These are phyloP conservation scores for Apocrypta bakeri DNA, from an alignment of 1,140 invertebrate genomes.

Conservation along the genomic window DNA sequence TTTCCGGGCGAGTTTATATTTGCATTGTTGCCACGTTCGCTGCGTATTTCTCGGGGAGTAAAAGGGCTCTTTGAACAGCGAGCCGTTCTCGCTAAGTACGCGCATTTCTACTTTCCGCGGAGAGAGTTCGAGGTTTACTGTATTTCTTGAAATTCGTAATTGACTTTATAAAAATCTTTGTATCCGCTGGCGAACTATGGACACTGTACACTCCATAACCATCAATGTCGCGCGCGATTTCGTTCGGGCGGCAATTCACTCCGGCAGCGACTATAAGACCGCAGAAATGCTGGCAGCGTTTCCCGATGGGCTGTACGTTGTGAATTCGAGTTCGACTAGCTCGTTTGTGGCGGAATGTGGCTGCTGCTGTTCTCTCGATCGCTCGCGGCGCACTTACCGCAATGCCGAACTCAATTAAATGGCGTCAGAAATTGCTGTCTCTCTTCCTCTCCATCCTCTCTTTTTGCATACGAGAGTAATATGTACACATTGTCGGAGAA, in stretches of 20 bases:
- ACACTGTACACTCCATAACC: background rate
- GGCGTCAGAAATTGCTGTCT: slow-evolving; percentile 3
- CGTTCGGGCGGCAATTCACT: background rate
- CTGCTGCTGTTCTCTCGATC: background rate
- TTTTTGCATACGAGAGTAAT: no score
- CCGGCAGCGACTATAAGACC: background rate
- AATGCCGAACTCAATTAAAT: background rate
- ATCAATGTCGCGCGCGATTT: background rate
- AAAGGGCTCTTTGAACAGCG: no score
- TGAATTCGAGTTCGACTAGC: slow-evolving; percentile 19
- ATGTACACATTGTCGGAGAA: no score
- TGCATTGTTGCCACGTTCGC: background rate
- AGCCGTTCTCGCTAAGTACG: no score
- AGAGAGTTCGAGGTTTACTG: no score
- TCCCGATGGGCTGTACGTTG: background rate
- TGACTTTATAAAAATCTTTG: no score
- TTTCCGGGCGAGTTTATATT: background rate
- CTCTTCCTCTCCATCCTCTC: background rate
- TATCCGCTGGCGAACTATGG: no score
- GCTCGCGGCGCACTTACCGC: background rate
- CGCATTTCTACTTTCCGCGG: no score
- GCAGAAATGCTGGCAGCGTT: background rate
- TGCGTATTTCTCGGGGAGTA: background rate
- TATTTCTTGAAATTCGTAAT: no score
- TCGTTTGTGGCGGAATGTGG: slow-evolving; percentile 5